Evolutionary conservation across 2,113 vertebrate genomes (phyloP), one percentile per base, ranked within the genome.

Genomic region (Lynx canadensis): DNA sequence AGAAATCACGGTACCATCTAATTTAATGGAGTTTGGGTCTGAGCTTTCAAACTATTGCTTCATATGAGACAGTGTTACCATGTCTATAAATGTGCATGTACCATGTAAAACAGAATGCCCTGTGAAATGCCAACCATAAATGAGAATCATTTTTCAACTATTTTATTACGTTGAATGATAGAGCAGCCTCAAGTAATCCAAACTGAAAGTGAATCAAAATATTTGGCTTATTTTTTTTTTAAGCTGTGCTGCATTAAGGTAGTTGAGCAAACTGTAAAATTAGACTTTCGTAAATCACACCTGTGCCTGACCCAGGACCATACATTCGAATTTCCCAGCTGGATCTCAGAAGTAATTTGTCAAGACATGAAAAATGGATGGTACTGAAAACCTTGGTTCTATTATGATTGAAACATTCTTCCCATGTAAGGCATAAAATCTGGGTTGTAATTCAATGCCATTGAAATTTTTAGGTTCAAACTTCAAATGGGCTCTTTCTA

Each of bases 171-270:
- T 63, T 83, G 45, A 89, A 89, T 36, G 65, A 74, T 21, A 73
- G 14, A 69, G 31, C 68, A 76, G 38, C 8, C 25, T 76, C 55
- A 83, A 33, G 48, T 81, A 55, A 33, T 82, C 2, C 73, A 94
- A 78, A 76, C 25, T 91, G 45, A 90, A 71, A 97, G 2, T n/a
- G 4, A 93, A 81, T 29, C 31, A 94, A 92, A 89, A 71, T 73
- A 68, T 52, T 82, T 96, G 21, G 14, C 12, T 89, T 80, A 4
- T 92, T 82, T 12, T 92, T 18, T 74, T 91, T 85, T 84, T 52
- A 81, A 80, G 93, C 87, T 81, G 7, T 48, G 10, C 13, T 86
- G 15, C 55, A 57, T 65, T 60, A 73, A 96, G 60, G 48, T 21
- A 65, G 50, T 55, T 68, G 55, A 80, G 48, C 12, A 41, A 68